These are phyloP conservation scores for Dolichomitus sp. DNA, from an alignment of 2,888 invertebrate species.

Conservation along the genomic window DNA sequence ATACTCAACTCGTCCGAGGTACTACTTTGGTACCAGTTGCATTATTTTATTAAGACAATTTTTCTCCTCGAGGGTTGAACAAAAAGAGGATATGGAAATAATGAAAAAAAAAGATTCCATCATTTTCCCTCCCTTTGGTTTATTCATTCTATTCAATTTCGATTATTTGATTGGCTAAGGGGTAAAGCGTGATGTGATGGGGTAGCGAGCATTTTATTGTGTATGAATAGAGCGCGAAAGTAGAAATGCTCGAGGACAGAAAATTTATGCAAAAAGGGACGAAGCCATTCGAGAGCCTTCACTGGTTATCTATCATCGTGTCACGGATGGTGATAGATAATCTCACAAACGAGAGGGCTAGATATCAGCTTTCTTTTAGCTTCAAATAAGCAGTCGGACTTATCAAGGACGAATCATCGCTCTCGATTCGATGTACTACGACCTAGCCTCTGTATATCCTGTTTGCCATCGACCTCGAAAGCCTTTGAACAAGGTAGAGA, in stretches of 20 bases:
- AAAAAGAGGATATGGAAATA: background rate
- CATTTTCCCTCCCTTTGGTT: background rate
- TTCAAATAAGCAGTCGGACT: conserved; percentile 4
- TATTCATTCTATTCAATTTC: conserved; percentile 1
- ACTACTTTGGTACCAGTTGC: background rate
- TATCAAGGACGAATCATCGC: conserved; percentile 20
- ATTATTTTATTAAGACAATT: conserved; percentile 17
- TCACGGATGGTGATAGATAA: conserved; percentile 32
- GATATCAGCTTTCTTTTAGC: conserved; percentile 4
- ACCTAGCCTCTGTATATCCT: background rate
- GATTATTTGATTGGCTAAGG: conserved; percentile 12
- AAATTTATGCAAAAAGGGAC: conserved; percentile 12
- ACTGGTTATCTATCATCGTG: conserved; percentile 28
- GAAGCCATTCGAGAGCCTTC: conserved; percentile 1
- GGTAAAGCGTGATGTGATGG: background rate
- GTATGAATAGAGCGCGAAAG: conserved; percentile 6
- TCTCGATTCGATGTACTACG: conserved; percentile 2
- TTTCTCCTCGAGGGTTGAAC: background rate
- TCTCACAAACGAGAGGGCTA: conserved; percentile 4
- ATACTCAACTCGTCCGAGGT: background rate
- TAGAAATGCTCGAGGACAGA: conserved; percentile 8
- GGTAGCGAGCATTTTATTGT: background rate
- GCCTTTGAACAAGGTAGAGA: conserved; percentile 8
- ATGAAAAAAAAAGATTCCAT: background rate
- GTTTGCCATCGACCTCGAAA: conserved; percentile 19